Evolutionary conservation across 2,888 invertebrate genomes (phyloP).

Genomic region (Ganaspis brasiliensis): DNA sequence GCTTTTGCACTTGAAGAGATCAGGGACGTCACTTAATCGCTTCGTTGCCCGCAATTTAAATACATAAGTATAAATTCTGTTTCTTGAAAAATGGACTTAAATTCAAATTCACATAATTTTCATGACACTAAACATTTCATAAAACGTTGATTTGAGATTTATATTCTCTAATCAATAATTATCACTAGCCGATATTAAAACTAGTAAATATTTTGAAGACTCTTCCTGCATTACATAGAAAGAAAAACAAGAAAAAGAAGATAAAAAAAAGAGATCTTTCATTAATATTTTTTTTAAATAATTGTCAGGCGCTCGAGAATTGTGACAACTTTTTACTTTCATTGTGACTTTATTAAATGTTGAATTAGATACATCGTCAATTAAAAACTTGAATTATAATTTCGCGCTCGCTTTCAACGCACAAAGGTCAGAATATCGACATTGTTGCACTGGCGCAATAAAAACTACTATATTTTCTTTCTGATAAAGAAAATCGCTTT

Average conservation of each 20-base stretch:
- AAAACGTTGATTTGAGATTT: too few relatives aligned
- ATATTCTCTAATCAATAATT: too few relatives aligned
- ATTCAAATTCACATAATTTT: not conserved
- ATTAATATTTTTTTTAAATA: not conserved
- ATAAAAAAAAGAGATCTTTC: too few relatives aligned
- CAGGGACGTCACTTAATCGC: constrained; percentile 24
- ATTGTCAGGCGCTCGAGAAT: not conserved
- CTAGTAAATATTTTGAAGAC: too few relatives aligned
- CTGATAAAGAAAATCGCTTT: not conserved
- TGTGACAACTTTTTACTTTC: not conserved
- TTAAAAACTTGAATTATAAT: constrained; percentile 13
- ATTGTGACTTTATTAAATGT: constrained; percentile 39
- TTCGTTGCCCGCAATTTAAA: not conserved
- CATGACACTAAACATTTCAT: too few relatives aligned
- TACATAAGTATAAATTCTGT: not conserved
- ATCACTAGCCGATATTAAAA: too few relatives aligned
- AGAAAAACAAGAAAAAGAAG: too few relatives aligned
- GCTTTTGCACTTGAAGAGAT: constrained; percentile 26
- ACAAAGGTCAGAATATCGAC: constrained; percentile 19
- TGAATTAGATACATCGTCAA: constrained; percentile 28
- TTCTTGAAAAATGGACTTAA: not conserved
- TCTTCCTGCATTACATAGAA: too few relatives aligned
- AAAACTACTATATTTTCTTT: not conserved
- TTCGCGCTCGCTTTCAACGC: constrained; percentile 22
- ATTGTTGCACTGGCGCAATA: not conserved